Conservation (phyloP, 1,140 invertebrate genomes). For the Procambarus clarkii region DNA sequence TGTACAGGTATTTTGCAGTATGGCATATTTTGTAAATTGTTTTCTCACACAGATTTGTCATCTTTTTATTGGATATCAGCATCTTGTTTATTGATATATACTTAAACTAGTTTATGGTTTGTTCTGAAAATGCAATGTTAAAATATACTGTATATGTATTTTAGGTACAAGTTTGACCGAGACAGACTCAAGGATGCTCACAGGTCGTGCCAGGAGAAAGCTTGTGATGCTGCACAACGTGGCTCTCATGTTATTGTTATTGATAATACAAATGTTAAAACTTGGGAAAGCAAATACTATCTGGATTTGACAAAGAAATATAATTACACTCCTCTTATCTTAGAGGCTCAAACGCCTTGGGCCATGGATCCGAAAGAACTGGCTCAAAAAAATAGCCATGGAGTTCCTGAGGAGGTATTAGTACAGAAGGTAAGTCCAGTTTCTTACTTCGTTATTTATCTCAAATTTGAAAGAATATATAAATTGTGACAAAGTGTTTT, state of each 20-base stretch:
- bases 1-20: not conserved
- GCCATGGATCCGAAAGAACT: constrained; percentile 73
- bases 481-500: too few species aligned
- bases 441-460: too few species aligned
- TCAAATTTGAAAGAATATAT: too few species aligned
- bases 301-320: constrained; percentile 73
- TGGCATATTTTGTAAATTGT: not conserved
- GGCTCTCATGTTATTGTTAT: constrained; percentile 73
- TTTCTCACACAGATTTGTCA: not conserved
- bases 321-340: constrained; percentile 74
- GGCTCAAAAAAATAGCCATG: constrained; percentile 74
- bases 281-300: constrained; percentile 75
- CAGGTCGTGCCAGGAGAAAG: constrained; percentile 71
- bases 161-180: constrained; percentile 74
- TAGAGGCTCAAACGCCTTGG: constrained; percentile 75
- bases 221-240: constrained; percentile 65
- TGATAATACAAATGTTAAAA: constrained; percentile 76
- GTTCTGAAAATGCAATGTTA: not conserved
- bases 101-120: not conserved
- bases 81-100: too few species aligned
- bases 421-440: constrained; percentile 69
- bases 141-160: not conserved
- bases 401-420: constrained; percentile 72
- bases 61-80: too few species aligned
- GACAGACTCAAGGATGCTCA: constrained; percentile 74